Evolutionary conservation across 2,113 vertebrate genomes (phyloP).

Genomic region (Antidorcas marsupialis): DNA sequence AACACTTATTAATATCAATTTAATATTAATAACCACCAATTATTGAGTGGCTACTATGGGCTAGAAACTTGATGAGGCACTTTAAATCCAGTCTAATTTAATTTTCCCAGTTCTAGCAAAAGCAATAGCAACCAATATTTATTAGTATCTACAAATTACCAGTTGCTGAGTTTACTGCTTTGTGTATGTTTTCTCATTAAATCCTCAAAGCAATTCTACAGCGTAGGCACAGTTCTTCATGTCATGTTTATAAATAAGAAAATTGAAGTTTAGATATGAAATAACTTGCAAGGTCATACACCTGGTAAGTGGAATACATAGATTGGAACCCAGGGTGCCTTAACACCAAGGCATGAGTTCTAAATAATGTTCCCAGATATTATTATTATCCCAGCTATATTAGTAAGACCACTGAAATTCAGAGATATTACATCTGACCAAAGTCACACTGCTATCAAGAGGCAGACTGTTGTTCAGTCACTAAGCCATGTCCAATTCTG

Average conservation of each 20-base stretch:
- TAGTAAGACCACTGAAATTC: neutral
- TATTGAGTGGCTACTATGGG: neutral
- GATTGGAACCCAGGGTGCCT: neutral
- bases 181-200: conserved; percentile 23
- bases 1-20: conserved; percentile 31
- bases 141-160: conserved; percentile 25
- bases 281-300: neutral
- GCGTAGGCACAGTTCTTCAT: neutral
- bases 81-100: conserved; percentile 19
- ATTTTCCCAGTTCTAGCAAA: conserved; percentile 23
- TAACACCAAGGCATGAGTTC: neutral
- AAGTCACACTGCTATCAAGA: neutral
- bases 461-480: neutral
- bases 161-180: conserved; percentile 1
- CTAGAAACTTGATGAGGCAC: neutral
- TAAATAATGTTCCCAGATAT: neutral
- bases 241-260: conserved; percentile 6
- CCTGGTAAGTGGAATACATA: neutral
- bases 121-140: neutral
- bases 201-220: neutral
- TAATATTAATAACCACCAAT: neutral
- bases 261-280: conserved; percentile 26
- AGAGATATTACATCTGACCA: neutral
- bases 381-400: neutral
- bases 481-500: neutral